Percentiles rank a stretch among this genome's conserved stretches.
Evolutionary conservation across 2,888 invertebrate species (phyloP).

Genomic region (Meteorus cinctellus): DNA sequence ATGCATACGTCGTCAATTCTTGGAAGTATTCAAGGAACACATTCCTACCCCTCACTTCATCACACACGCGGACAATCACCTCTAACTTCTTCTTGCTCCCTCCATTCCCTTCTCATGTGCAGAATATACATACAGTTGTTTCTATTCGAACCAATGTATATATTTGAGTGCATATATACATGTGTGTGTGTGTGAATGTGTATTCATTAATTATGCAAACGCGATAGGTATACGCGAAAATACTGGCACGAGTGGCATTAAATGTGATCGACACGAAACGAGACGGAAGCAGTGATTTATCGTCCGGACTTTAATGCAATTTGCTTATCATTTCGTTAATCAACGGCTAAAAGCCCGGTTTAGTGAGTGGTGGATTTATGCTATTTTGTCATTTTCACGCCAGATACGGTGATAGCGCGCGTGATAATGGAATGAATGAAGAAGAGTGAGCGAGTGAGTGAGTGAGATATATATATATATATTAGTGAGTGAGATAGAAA

Average conservation of each 20-base stretch:
- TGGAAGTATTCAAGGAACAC: neutral
- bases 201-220: constrained; percentile 31
- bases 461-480: neutral
- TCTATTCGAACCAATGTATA: neutral
- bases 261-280: constrained; percentile 29
- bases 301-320: constrained; percentile 18
- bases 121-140: neutral
- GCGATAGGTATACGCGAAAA: constrained; percentile 29
- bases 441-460: neutral
- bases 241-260: constrained; percentile 6
- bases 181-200: neutral
- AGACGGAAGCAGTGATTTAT: constrained; percentile 26
- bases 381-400: constrained; percentile 13
- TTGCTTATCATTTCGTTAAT: constrained; percentile 22
- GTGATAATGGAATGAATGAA: constrained; percentile 9
- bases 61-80: constrained; percentile 3
- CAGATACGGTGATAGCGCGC: neutral
- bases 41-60: constrained; percentile 8
- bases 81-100: neutral
- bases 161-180: neutral
- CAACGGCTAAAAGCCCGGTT: constrained; percentile 11
- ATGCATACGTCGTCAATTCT: neutral
- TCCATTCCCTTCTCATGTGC: neutral
- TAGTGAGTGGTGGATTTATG: neutral
- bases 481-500: neutral